Evolutionary conservation across 2,113 vertebrate genomes (phyloP), one percentile per base, ranked within the genome.

Genomic region (Lepus europaeus): DNA sequence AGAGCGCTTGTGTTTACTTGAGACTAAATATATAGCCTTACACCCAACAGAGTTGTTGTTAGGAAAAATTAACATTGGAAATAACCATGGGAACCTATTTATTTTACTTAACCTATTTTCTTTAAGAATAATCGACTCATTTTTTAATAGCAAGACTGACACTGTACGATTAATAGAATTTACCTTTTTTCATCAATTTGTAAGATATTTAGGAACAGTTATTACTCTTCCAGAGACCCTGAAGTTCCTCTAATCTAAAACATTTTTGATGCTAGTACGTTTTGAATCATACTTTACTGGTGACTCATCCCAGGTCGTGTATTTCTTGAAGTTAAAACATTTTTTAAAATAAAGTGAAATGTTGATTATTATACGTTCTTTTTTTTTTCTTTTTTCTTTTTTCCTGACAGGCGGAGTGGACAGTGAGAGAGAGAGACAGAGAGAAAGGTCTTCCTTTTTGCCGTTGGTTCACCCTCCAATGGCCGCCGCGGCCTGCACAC

Each of bases 221-320:
- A 31, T 29, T 68, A 9, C 0, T 61, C 13, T 90, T 79, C 17
- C 9, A 66, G 69, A 22, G 19, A 72, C 25, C 27, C 51, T 31
- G 59, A 61, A 80, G 4, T 22, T 13, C 45, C 33, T 89, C 59
- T 25, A 22, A 13, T 61, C 70, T 85, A 61, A 22, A 82, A 72
- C 25, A 56, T 23, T 92, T 93, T 92, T 93, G 23, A 89, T 68
- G 53, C 51, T 80, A 33, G 13, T 83, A 45, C 45, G 66, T 91
- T 49, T 90, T 33, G 29, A 87, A 59, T 89, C 76, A 64, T 73
- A 51, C 17, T 74, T 78, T 36, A 79, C 76, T 82, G 56, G 13
- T 91, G 19, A 79, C 59, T 94, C 39, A 86, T 76, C 33, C 17
- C 20, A 20, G 91, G 49, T 89, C 0, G 20, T 74, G 33, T 73